Evolutionary conservation across 2,888 invertebrate genomes (phyloP), one percentile per base, ranked within the genome.

Genomic region (Rhagophthalmus giganteus): DNA sequence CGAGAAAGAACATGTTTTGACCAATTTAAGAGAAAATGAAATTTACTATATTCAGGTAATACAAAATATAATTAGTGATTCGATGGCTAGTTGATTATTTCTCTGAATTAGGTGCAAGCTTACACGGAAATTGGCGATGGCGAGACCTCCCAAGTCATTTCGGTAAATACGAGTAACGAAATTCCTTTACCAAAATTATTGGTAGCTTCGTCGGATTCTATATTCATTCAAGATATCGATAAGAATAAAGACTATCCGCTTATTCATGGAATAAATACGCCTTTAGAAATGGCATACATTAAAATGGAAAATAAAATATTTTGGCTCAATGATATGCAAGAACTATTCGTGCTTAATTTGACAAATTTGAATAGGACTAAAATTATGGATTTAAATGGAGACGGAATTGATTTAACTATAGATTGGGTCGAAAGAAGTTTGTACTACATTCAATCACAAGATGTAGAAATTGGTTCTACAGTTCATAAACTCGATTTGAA

Each of bases 381-480:
- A 66, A 75, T 86, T 24, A 72, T 80, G 0, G 76, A 80, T 7
- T 69, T 85, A 47, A 78, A 79, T 20, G 79, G 79, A n/a, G 79
- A 80, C 16, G 82, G 81, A 0, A 71, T 81, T 6, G 85, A 88
- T 51, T 74, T 95, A 14, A 84, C 88, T 1, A 79, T 92, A 0
- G 94, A 96, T 74, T 96, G 95, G 95, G 82, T 95, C 30, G 84
- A 88, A 35, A 80, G 93, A 35, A 84, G 85, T 32, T 76, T 95
- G 3, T 95, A 90, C 70, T 93, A 91, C 85, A 81, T 87, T 0
- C 91, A 91, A 72, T 57, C 47, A 13, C 55, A 59, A 2, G 53
- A 58, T 9, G 71, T 75, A n/a, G 70, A 65, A 48, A 65, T 62
- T 27, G 62, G 60, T 45, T 79, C 80, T 48, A 79, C 80, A 0